Percentiles rank a stretch among this genome's conserved stretches.
Evolutionary conservation across 1,140 invertebrate species (phyloP).

Genomic region (Magallana ariakensis): DNA sequence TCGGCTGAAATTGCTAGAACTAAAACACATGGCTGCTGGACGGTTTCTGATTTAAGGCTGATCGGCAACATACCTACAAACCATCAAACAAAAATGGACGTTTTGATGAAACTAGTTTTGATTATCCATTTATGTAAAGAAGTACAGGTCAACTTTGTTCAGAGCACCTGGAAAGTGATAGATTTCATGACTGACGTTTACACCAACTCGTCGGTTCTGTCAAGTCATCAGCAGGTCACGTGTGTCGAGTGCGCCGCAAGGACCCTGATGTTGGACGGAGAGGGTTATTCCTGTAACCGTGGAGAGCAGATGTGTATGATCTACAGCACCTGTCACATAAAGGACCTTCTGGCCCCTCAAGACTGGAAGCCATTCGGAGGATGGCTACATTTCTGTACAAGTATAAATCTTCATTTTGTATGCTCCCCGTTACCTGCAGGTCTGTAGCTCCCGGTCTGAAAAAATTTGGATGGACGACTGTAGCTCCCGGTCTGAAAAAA

Average conservation of each 20-base stretch:
- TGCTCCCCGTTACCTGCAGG: too few species aligned
- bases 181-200: neutral
- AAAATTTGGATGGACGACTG: too few species aligned
- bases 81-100: neutral
- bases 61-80: too few species aligned
- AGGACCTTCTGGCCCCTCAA: neutral
- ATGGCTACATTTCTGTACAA: neutral
- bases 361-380: neutral
- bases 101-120: neutral
- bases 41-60: too few species aligned
- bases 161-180: neutral
- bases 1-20: neutral
- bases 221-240: neutral
- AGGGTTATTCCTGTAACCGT: neutral
- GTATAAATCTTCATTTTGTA: neutral
- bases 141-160: neutral
- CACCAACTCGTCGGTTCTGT: neutral
- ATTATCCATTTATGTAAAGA: neutral
- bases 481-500: too few species aligned
- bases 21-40: neutral
- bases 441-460: too few species aligned
- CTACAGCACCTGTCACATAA: neutral
- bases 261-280: neutral
- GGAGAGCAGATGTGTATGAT: neutral
- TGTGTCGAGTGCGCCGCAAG: neutral